Conservation (phyloP, 2,888 invertebrate genomes). For the Oscheius sp. region DNA sequence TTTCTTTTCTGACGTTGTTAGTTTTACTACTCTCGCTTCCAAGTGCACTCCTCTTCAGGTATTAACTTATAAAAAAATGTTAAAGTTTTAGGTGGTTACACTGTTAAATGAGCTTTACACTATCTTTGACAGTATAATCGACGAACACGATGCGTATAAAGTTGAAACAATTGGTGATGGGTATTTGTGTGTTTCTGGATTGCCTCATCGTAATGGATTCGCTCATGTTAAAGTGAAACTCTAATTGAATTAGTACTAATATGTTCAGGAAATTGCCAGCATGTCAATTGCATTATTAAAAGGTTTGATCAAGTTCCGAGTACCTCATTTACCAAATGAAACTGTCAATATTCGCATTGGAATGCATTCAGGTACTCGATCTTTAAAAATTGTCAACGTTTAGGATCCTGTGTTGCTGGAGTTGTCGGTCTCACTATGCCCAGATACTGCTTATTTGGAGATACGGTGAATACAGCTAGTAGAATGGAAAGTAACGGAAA, state of each 20-base stretch:
- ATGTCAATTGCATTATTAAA: slow-evolving; percentile 46
- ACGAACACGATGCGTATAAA: slow-evolving; percentile 67
- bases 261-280: slow-evolving; percentile 20
- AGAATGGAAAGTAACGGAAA: slow-evolving; percentile 49
- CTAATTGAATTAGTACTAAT: neutral
- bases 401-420: slow-evolving; percentile 57
- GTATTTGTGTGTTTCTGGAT: slow-evolving; percentile 49
- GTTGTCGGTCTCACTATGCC: slow-evolving; percentile 62
- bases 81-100: slow-evolving; percentile 57
- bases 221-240: slow-evolving; percentile 35
- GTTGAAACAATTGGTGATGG: slow-evolving; percentile 59
- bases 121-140: slow-evolving; percentile 66
- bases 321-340: slow-evolving; percentile 64
- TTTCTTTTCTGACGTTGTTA: slow-evolving; percentile 66
- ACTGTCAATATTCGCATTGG: slow-evolving; percentile 56
- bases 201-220: slow-evolving; percentile 48
- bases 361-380: slow-evolving; percentile 44
- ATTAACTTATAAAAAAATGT: neutral
- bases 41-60: slow-evolving; percentile 63
- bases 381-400: too few species aligned
- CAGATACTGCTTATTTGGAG: slow-evolving; percentile 60
- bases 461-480: slow-evolving; percentile 60
- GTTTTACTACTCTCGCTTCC: slow-evolving; percentile 59
- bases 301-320: slow-evolving; percentile 48
- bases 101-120: slow-evolving; percentile 68